A percentile compares a stretch with the other conserved stretches of the same genome.
phyloP scores from a whole-genome alignment of 2,113 vertebrate genomes.

The Tychaedon coryphoeus region DNA sequence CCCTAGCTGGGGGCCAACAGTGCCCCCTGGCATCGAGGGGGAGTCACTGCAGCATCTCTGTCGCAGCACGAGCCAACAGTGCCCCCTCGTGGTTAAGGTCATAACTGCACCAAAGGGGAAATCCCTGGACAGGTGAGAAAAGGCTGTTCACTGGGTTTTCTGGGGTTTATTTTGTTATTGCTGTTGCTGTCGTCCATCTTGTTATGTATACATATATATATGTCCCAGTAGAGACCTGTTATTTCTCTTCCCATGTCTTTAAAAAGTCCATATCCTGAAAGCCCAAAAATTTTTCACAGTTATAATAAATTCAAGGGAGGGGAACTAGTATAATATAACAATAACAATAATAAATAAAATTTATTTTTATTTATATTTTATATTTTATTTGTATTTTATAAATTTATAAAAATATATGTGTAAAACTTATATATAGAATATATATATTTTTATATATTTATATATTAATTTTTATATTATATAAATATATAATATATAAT shows the following conservation, averaged over 20 bases:
- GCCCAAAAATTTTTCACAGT: not conserved
- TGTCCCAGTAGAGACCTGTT: not conserved
- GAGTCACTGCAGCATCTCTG: not conserved
- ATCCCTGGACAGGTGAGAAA: accelerated
- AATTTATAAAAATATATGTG: too few relatives aligned
- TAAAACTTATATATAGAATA: too few relatives aligned
- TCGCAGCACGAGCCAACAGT: not conserved
- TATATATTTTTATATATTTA: too few relatives aligned
- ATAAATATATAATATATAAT: too few relatives aligned
- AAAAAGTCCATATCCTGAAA: not conserved
- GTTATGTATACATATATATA: too few relatives aligned
- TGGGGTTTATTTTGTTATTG: not conserved
- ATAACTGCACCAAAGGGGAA: not conserved
- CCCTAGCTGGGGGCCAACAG: not conserved
- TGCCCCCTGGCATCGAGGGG: accelerated
- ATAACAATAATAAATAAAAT: too few relatives aligned
- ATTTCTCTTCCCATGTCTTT: not conserved
- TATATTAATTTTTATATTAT: too few relatives aligned
- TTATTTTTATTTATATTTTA: too few relatives aligned
- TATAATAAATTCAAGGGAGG: not conserved
- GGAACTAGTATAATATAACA: too few relatives aligned
- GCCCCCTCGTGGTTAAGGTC: not conserved
- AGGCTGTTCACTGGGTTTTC: not conserved
- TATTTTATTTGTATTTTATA: too few relatives aligned
- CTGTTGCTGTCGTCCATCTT: not conserved